A percentile compares a stretch with the other conserved stretches of the same genome.
Evolutionary conservation across 1,140 invertebrate genomes (phyloP).

Genomic region (Manduca sexta): DNA sequence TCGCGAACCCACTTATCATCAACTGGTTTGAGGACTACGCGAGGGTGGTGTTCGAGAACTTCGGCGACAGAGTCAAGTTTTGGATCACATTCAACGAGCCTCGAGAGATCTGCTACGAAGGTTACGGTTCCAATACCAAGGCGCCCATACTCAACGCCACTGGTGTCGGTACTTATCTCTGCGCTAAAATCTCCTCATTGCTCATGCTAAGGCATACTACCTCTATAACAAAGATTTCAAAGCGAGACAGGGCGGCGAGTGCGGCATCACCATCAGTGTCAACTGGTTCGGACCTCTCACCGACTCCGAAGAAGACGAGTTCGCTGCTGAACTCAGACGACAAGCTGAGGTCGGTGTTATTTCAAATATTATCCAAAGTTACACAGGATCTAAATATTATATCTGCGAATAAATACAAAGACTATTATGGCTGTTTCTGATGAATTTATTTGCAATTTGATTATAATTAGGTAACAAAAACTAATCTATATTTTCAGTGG

Average conservation of each 20-base stretch:
- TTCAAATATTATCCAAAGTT: too few species aligned
- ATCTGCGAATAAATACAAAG: too few species aligned
- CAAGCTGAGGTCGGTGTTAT: constrained; percentile 38
- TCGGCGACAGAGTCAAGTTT: constrained; percentile 67
- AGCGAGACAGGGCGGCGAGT: constrained; percentile 43
- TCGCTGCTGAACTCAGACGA: constrained; percentile 60
- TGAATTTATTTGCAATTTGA: too few species aligned
- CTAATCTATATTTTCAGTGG: constrained; percentile 61
- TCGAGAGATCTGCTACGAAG: constrained; percentile 47
- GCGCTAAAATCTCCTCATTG: constrained; percentile 72
- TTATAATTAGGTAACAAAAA: too few species aligned
- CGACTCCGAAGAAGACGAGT: constrained; percentile 60
- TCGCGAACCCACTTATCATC: constrained; percentile 43
- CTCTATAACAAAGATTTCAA: constrained; percentile 50
- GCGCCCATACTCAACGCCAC: constrained; percentile 40
- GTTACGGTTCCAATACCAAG: constrained; percentile 42
- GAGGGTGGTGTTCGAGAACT: constrained; percentile 60
- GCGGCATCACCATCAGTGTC: constrained; percentile 75
- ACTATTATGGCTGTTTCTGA: too few species aligned
- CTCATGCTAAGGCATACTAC: constrained; percentile 73
- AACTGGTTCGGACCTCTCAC: constrained; percentile 72
- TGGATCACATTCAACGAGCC: constrained; percentile 73
- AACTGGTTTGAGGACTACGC: constrained; percentile 74
- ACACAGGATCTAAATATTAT: too few species aligned
- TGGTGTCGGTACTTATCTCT: constrained; percentile 65